Conservation (phyloP, 2,888 invertebrate genomes). For the Drosophila borealis region DNA sequence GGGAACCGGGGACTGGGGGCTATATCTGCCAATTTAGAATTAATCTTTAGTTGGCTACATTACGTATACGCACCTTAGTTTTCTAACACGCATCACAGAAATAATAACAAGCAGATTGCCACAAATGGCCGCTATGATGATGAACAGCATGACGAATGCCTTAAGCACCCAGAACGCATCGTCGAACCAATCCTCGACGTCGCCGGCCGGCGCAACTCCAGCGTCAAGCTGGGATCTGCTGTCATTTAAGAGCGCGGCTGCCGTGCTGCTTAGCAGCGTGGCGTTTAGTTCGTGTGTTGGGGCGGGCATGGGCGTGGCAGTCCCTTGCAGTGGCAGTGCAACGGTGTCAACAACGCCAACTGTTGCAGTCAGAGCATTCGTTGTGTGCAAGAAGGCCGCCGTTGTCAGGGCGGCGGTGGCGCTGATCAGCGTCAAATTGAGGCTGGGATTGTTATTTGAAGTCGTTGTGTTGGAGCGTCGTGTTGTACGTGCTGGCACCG, state of each 20-base stretch:
- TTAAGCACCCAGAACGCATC: conserved; percentile 88
- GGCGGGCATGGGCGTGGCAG: conserved; percentile 56
- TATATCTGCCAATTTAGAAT: conserved; percentile 24
- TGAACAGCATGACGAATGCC: conserved; percentile 93
- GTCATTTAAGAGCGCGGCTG: conserved; percentile 57
- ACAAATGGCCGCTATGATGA: conserved; percentile 94
- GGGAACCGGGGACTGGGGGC: neutral
- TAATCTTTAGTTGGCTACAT: conserved; percentile 17
- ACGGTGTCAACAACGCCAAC: conserved; percentile 34
- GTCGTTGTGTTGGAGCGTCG: conserved; percentile 31
- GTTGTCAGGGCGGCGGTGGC: conserved; percentile 55
- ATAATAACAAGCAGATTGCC: conserved; percentile 96
- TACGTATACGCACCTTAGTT: conserved; percentile 85
- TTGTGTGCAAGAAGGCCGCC: conserved; percentile 62
- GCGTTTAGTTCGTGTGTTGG: conserved; percentile 55
- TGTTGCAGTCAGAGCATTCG: conserved; percentile 57
- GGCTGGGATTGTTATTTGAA: conserved; percentile 27
- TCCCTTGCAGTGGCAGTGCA: conserved; percentile 63
- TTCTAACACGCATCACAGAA: conserved; percentile 91
- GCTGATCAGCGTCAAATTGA: conserved; percentile 44
- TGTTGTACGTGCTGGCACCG: neutral
- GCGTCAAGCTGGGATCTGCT: conserved; percentile 47
- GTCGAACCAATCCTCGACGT: conserved; percentile 86
- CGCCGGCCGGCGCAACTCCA: conserved; percentile 20
- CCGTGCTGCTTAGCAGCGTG: conserved; percentile 53